Percentiles rank a stretch among this genome's conserved stretches.
phyloP scores from a whole-genome alignment of 1,140 invertebrate species.

The Drosophila elegans region DNA sequence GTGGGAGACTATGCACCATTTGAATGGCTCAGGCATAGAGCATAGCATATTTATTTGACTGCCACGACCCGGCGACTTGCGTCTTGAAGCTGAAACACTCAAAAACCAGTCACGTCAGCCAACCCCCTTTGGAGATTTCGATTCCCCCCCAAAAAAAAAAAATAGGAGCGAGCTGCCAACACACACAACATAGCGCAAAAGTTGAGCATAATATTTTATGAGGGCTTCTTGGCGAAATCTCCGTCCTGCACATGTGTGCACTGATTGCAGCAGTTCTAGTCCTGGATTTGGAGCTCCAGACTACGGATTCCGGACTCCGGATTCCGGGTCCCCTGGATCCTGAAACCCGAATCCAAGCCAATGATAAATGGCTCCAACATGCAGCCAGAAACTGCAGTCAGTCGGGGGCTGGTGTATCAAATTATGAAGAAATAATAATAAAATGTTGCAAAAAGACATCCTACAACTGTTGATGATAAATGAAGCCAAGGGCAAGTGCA shows the following conservation, averaged over 20 bases:
- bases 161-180: constrained; percentile 6
- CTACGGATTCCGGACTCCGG: neutral
- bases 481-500: constrained; percentile 37
- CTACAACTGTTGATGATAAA: constrained; percentile 38
- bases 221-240: constrained; percentile 66
- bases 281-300: constrained; percentile 1
- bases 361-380: constrained; percentile 60
- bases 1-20: neutral
- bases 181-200: constrained; percentile 31
- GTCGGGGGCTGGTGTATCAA: constrained; percentile 35
- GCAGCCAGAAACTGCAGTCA: constrained; percentile 27
- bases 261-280: constrained; percentile 57
- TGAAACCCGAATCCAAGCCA: constrained; percentile 4
- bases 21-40: constrained; percentile 4
- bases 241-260: constrained; percentile 56
- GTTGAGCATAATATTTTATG: constrained; percentile 74
- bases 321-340: neutral
- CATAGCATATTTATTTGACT: constrained; percentile 32
- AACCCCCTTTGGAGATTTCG: neutral
- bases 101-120: constrained; percentile 37
- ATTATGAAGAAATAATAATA: constrained; percentile 50
- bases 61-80: constrained; percentile 1
- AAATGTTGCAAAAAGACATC: constrained; percentile 42
- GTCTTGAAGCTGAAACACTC: neutral
- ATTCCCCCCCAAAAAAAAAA: too few species aligned